These are phyloP conservation scores for Sclerodermus sp. DNA, from an alignment of 2,888 invertebrate species.

Conservation along the genomic window DNA sequence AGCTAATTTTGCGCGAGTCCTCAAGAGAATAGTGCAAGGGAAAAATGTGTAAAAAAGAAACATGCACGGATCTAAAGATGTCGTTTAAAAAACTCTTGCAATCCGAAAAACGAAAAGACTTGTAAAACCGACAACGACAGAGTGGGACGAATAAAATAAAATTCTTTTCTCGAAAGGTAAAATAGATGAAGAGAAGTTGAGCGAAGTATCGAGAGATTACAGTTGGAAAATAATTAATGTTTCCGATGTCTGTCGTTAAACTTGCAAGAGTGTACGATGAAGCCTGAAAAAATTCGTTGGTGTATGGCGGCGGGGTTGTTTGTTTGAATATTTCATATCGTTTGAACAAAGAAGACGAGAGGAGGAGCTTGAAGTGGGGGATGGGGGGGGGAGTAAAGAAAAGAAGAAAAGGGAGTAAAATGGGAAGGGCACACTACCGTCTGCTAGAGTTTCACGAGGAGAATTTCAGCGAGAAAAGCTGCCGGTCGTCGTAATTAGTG, in stretches of 20 bases:
- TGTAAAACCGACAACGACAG: too few species aligned
- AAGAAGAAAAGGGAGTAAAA: background rate
- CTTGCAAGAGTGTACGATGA: constrained; percentile 11
- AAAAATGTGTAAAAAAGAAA: too few species aligned
- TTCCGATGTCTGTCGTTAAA: background rate
- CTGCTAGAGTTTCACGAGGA: background rate
- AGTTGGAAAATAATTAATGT: background rate
- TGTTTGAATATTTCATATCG: constrained; percentile 47
- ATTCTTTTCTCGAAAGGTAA: too few species aligned
- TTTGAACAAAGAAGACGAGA: constrained; percentile 28
- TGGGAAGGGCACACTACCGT: background rate
- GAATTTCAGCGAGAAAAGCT: constrained; percentile 28
- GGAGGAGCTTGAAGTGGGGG: background rate
- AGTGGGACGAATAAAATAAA: too few species aligned
- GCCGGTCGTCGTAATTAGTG: constrained; percentile 44
- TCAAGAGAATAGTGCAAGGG: too few species aligned
- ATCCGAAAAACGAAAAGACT: too few species aligned
- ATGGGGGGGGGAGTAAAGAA: constrained; percentile 1
- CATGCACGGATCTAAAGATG: too few species aligned
- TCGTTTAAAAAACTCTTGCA: too few species aligned
- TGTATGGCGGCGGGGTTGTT: constrained; percentile 4
- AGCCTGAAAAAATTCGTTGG: constrained; percentile 10
- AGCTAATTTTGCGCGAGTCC: too few species aligned
- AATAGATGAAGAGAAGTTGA: too few species aligned
- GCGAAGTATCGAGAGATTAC: too few species aligned